Evolutionary conservation across 2,888 invertebrate genomes (phyloP).

Genomic region (Chrysolina haemoptera): DNA sequence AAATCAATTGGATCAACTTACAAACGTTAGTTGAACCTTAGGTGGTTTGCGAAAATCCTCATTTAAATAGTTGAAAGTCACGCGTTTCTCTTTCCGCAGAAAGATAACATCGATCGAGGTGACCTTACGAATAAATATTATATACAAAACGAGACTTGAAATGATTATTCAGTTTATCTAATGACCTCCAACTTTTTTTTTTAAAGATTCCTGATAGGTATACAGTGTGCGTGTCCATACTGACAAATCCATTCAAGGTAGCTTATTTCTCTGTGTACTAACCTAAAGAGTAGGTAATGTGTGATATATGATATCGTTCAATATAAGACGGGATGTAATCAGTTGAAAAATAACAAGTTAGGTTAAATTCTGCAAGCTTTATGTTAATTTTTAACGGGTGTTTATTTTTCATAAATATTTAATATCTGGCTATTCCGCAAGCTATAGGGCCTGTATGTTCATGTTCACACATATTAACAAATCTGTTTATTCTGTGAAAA

Average conservation of each 20-base stretch:
- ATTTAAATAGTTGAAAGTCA: background rate
- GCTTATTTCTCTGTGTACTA: background rate
- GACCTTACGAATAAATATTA: background rate
- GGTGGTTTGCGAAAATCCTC: background rate
- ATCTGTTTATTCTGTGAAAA: too few relatives aligned
- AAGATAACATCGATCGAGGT: background rate
- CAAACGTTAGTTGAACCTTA: background rate
- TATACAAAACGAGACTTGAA: background rate
- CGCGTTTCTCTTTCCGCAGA: background rate
- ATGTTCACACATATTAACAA: too few relatives aligned
- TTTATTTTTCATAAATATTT: too few relatives aligned
- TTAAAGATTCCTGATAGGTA: background rate
- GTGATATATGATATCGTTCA: too few relatives aligned
- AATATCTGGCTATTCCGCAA: too few relatives aligned
- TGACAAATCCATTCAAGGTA: background rate
- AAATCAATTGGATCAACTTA: too few relatives aligned
- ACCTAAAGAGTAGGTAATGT: too few relatives aligned
- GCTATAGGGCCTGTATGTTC: too few relatives aligned
- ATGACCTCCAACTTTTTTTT: background rate
- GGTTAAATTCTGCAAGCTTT: too few relatives aligned
- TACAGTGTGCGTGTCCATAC: background rate
- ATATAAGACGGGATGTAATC: too few relatives aligned
- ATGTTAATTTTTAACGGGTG: too few relatives aligned
- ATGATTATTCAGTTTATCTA: background rate
- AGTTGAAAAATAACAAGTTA: too few relatives aligned